Base-by-base conservation (phyloP, 2,888 invertebrate species). In the Muschampia plurimacula region DNA sequence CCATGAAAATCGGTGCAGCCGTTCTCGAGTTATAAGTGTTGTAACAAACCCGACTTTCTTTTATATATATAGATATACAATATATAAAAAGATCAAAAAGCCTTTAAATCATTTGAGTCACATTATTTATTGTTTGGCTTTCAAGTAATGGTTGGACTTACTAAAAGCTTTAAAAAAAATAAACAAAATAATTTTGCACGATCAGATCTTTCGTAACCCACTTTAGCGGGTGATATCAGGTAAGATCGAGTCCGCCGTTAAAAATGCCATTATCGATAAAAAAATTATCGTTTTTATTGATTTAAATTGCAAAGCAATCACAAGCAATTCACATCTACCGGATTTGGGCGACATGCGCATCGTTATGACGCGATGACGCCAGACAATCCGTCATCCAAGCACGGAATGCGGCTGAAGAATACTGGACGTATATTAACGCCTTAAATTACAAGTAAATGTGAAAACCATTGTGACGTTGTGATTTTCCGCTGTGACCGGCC, bases 291-390 rank as follows among this genome's bases (percentile, higher is more conserved):
- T 78, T 81, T 82, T 84, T 83, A 85, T 85, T 83, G 82, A 88
- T 89, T 90, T 89, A 85, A 89, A 89, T 90, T 90, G 85, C 86
- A 86, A 88, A n/a, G n/a, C n/a, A n/a, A n/a, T n/a, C n/a, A 87
- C 80, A 76, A 86, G 79, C 76, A 80, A 82, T 84, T 72, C 83
- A 82, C 83, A 80, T 81, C 82, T 79, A 78, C 82, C 83, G 79
- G 84, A 80, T 84, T 81, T 79, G 79, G 81, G 76, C 75, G 12
- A n/a, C n/a, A n/a, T 9, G 67, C 39, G 64, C 72, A 73, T 73
- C 72, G 68, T 59, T 36, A 62, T 64, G 46, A 67, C 78, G 77
- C 77, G 65, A 55, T 64, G 46, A 67, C 78, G 77, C 77, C 65
- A 49, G 64, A 73, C 67, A 55, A 67, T 72, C 55, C 55, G 67